A percentile compares a stretch with the other conserved stretches of the same genome.
Conservation (phyloP, 2,113 vertebrate genomes). For the Tyto alba region DNA sequence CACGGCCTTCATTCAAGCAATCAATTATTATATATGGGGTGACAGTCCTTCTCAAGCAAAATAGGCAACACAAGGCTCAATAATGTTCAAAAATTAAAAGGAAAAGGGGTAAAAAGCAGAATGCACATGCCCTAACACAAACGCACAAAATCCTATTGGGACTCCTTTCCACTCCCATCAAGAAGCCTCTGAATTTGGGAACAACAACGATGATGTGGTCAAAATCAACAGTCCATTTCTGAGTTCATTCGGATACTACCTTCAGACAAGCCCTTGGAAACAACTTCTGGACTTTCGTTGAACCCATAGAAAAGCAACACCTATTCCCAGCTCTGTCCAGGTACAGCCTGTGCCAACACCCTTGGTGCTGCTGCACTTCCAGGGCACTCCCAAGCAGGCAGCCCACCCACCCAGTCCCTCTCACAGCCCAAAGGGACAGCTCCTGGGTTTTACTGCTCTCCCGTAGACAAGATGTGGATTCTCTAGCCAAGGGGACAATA, state of each 20-base stretch:
- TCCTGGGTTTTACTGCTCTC: background rate
- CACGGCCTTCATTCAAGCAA: background rate
- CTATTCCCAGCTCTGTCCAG: background rate
- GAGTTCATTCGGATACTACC: background rate
- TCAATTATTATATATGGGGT: rapidly evolving
- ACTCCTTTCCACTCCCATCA: background rate
- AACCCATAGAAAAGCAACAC: background rate
- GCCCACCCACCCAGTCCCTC: background rate
- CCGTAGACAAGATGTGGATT: background rate
- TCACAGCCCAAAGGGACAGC: background rate
- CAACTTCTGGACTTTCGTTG: background rate
- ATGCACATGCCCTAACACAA: background rate
- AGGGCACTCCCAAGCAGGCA: background rate
- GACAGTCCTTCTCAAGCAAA: background rate
- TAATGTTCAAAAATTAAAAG: no score
- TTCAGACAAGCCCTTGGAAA: background rate
- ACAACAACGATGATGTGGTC: background rate
- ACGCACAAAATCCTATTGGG: rapidly evolving
- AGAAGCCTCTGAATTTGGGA: background rate
- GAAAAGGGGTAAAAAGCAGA: background rate
- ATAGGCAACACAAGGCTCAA: background rate
- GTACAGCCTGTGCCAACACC: background rate
- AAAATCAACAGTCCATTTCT: background rate
- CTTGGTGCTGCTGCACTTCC: background rate
- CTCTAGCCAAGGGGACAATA: background rate